Evolutionary conservation across 2,888 invertebrate species (phyloP).

Genomic region (Acrobasis consociella): DNA sequence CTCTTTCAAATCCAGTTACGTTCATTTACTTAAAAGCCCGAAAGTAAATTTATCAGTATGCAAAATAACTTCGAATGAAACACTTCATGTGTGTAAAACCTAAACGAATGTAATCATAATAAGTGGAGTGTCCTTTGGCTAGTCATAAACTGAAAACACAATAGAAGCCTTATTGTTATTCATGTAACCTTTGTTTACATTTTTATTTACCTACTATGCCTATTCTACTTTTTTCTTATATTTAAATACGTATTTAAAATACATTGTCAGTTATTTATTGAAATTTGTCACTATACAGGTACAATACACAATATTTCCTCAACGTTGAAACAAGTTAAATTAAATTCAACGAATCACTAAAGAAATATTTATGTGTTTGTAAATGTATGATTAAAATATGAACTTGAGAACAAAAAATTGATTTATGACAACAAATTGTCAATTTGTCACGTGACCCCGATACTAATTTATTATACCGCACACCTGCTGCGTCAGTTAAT

Average conservation of each 20-base stretch:
- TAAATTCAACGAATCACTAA: no score
- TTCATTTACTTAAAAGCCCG: conserved; percentile 38
- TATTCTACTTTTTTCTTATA: no score
- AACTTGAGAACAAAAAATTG: background rate
- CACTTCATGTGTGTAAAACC: conserved; percentile 14
- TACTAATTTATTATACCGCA: background rate
- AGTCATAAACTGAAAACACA: background rate
- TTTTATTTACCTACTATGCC: no score
- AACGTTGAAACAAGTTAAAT: no score
- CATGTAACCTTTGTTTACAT: no score
- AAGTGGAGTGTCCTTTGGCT: background rate
- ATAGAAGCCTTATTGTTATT: no score
- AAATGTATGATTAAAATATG: no score
- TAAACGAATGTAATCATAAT: conserved; percentile 18
- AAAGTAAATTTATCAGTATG: conserved; percentile 35
- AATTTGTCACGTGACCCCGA: background rate
- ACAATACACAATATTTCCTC: no score
- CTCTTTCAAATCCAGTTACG: conserved; percentile 4
- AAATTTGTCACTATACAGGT: no score
- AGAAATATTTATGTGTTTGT: no score
- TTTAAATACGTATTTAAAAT: no score
- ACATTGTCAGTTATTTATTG: no score
- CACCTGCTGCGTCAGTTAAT: background rate
- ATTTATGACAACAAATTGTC: background rate
- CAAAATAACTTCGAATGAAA: conserved; percentile 28